Evolutionary conservation across 2,113 vertebrate species (phyloP).

Genomic region (Uropsilus gracilis): DNA sequence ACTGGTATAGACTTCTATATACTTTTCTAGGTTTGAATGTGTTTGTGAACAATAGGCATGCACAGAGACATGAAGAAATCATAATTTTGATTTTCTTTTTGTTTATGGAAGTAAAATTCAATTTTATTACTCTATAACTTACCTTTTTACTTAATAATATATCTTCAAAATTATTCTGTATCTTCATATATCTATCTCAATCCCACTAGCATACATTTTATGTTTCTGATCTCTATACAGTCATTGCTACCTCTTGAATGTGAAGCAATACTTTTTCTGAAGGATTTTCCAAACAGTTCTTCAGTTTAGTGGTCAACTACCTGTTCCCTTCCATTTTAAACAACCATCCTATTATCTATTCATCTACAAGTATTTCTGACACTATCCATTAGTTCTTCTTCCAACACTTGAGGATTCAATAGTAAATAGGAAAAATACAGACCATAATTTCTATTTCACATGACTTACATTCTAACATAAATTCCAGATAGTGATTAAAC

Average conservation of each 20-base stretch:
- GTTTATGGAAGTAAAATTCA: background rate
- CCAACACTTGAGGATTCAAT: background rate
- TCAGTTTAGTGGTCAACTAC: constrained; percentile 57
- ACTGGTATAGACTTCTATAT: background rate
- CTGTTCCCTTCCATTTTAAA: constrained; percentile 62
- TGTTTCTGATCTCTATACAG: background rate
- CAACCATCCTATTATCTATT: background rate
- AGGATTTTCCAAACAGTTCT: constrained; percentile 46
- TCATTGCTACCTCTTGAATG: background rate
- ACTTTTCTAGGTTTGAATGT: background rate
- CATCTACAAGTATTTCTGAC: background rate
- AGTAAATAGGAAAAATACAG: background rate
- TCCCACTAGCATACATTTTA: background rate
- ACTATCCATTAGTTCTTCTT: background rate
- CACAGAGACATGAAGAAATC: background rate
- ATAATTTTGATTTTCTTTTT: background rate
- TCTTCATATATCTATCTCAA: background rate
- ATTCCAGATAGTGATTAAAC: background rate
- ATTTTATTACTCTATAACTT: background rate
- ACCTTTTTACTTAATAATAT: background rate
- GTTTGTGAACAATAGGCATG: background rate
- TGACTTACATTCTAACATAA: background rate
- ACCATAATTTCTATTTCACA: background rate
- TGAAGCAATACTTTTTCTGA: constrained; percentile 53
- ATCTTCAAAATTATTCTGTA: background rate